Conservation (phyloP, 2,113 vertebrate genomes). For the Panurus biarmicus region DNA sequence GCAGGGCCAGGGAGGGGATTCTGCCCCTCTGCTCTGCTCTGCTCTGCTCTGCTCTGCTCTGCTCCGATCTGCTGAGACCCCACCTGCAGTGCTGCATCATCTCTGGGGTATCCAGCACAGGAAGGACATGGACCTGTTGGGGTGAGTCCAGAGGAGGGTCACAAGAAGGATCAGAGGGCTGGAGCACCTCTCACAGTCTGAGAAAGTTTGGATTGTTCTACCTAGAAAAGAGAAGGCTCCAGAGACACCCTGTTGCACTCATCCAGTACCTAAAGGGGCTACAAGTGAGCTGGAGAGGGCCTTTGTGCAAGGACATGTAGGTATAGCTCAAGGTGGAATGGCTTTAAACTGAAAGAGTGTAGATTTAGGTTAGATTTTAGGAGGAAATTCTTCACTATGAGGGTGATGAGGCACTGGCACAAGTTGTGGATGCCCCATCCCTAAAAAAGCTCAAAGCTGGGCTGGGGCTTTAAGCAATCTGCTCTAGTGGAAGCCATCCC, state of each 20-base stretch:
- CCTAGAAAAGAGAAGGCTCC: not conserved
- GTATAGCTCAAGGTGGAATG: not conserved
- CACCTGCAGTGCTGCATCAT: not conserved
- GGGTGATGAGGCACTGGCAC: not conserved
- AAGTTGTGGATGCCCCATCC: not conserved
- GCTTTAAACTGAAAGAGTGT: not conserved
- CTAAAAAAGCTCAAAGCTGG: not conserved
- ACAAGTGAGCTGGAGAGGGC: not conserved
- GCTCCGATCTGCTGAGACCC: not conserved
- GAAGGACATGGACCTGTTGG: not conserved
- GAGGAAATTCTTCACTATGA: not conserved
- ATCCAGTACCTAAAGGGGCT: not conserved
- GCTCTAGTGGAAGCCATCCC: not conserved
- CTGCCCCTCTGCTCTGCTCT: not conserved
- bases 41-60: not conserved
- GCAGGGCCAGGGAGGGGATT: rapidly evolving
- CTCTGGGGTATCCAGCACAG: not conserved
- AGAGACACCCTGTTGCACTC: not conserved
- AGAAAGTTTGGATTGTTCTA: not conserved
- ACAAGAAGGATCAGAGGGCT: not conserved
- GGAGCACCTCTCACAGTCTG: not conserved
- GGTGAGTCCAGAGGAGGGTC: not conserved
- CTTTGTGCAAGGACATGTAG: not conserved
- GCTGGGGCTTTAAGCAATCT: not conserved
- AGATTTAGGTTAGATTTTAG: not conserved